Conservation (phyloP, 1,140 invertebrate species). For the Pseudomyrmex flavicornis region DNA sequence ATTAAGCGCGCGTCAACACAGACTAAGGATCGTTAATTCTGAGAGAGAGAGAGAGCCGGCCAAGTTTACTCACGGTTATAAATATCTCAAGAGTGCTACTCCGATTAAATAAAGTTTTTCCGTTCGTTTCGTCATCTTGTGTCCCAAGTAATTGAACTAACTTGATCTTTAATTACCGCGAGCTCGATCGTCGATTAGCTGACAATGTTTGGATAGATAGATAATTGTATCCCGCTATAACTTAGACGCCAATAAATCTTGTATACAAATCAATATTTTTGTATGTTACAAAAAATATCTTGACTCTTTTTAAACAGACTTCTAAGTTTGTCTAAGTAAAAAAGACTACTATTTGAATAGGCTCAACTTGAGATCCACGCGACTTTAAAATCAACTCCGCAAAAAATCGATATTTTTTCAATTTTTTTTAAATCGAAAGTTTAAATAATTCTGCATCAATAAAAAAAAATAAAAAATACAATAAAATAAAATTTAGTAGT, state of each 20-base stretch:
- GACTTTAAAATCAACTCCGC: too few species aligned
- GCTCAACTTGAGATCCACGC: too few species aligned
- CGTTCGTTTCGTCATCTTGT: not conserved
- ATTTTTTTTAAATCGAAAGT: too few species aligned
- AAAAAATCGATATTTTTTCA: too few species aligned
- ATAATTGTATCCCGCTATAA: not conserved
- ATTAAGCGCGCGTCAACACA: not conserved
- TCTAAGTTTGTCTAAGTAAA: too few species aligned
- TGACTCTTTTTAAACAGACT: too few species aligned
- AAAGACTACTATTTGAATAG: not conserved
- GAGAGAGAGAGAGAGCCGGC: not conserved
- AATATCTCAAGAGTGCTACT: not conserved
- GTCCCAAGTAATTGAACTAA: constrained; percentile 8
- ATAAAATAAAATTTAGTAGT: too few species aligned
- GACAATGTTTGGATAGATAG: not conserved
- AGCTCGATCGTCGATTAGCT: constrained; percentile 1
- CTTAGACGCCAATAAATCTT: not conserved
- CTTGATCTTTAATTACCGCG: not conserved
- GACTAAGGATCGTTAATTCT: not conserved
- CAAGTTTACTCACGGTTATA: not conserved
- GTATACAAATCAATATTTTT: not conserved
- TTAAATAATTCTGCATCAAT: too few species aligned
- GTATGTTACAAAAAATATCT: not conserved
- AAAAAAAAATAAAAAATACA: too few species aligned
- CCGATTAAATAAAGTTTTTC: constrained; percentile 34